These are phyloP conservation scores for Calliopsis andreniformis DNA, from an alignment of 1,140 invertebrate genomes.

Conservation along the genomic window DNA sequence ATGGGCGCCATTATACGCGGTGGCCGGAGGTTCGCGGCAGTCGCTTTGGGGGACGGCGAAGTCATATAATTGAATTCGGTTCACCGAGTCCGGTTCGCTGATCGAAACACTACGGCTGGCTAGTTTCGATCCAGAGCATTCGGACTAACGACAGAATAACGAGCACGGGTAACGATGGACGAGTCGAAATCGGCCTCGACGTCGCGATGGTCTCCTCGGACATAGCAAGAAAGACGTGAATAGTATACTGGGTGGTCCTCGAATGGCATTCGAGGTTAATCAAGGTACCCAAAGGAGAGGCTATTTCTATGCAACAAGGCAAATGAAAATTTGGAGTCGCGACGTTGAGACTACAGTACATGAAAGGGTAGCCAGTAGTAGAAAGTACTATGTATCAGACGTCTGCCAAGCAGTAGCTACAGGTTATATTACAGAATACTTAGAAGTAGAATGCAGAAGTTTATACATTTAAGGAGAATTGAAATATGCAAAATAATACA, in stretches of 20 bases:
- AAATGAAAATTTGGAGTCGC: too few relatives aligned
- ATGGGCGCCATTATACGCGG: constrained; percentile 61
- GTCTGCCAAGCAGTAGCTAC: too few relatives aligned
- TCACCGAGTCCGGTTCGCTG: constrained; percentile 68
- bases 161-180: constrained; percentile 52
- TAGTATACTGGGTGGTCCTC: constrained; percentile 38
- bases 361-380: too few relatives aligned
- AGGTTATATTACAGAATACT: too few relatives aligned
- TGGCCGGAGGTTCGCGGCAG: constrained; percentile 52
- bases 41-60: constrained; percentile 60
- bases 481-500: too few relatives aligned
- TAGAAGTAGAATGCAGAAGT: too few relatives aligned
- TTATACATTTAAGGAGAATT: too few relatives aligned
- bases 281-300: too few relatives aligned
- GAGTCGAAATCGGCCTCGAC: constrained; percentile 38
- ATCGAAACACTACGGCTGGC: constrained; percentile 69
- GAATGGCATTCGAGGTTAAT: too few relatives aligned
- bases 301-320: too few relatives aligned
- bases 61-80: constrained; percentile 75
- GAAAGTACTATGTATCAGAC: too few relatives aligned
- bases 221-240: constrained; percentile 56
- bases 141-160: constrained; percentile 67
- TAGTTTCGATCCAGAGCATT: constrained; percentile 54
- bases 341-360: too few relatives aligned
- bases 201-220: constrained; percentile 30